phyloP scores from a whole-genome alignment of 1,140 invertebrate genomes.

The Cotesia vestalis region DNA sequence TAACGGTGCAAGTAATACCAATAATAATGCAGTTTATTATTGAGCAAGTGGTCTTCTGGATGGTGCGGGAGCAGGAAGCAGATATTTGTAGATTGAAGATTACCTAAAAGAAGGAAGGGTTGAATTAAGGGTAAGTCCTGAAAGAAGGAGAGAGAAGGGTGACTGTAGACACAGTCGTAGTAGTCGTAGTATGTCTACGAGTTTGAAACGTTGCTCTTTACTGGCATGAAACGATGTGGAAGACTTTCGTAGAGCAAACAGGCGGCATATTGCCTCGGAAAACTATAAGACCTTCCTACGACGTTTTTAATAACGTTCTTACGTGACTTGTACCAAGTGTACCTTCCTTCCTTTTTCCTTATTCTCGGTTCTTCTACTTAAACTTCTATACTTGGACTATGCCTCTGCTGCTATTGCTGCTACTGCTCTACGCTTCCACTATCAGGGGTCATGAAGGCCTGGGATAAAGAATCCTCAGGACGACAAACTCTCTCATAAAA shows the following conservation, averaged over 20 bases:
- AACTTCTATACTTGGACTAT: too few relatives aligned
- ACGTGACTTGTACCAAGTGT: conserved; percentile 45
- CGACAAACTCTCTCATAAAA: conserved; percentile 32
- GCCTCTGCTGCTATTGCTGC: too few relatives aligned
- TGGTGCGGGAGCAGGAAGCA: background rate
- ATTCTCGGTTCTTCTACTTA: background rate
- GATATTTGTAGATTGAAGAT: conserved; percentile 43
- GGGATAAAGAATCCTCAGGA: conserved; percentile 24
- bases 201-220: conserved; percentile 2
- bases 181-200: conserved; percentile 5
- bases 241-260: conserved; percentile 41
- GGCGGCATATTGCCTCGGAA: conserved; percentile 49
- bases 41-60: background rate
- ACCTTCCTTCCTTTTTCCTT: conserved; percentile 5
- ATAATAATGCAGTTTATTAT: too few relatives aligned
- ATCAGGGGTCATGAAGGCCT: conserved; percentile 27
- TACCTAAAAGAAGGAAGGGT: conserved; percentile 35
- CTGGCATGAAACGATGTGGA: conserved; percentile 14
- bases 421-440: conserved; percentile 13
- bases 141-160: background rate
- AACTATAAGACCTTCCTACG: conserved; percentile 47
- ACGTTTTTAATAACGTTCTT: conserved; percentile 56
- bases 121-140: conserved; percentile 40
- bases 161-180: background rate
- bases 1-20: background rate